Evolutionary conservation across 1,140 invertebrate genomes (phyloP).

Genomic region (Plodia interpunctella): DNA sequence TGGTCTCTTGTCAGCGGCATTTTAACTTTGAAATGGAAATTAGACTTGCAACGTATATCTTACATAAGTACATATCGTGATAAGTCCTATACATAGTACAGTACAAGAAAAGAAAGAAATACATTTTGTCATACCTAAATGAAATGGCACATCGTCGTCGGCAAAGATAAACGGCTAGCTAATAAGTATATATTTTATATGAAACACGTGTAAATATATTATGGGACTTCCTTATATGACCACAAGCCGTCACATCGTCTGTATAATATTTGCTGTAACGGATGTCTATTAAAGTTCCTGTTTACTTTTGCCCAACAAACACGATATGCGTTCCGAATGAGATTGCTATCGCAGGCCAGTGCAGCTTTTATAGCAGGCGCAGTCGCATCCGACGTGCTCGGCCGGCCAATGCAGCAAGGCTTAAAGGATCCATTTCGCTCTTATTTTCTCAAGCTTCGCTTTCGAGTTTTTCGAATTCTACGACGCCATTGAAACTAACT

Average conservation of each 20-base stretch:
- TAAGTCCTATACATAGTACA: neutral
- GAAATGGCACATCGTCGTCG: neutral
- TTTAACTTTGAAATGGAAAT: no score
- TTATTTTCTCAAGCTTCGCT: slow-evolving; percentile 36
- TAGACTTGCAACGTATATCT: neutral
- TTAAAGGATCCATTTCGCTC: slow-evolving; percentile 34
- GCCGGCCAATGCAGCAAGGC: slow-evolving; percentile 17
- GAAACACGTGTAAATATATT: slow-evolving; percentile 6
- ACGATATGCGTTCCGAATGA: slow-evolving; percentile 10
- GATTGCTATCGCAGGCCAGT: slow-evolving; percentile 16
- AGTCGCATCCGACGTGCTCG: neutral
- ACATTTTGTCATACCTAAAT: neutral
- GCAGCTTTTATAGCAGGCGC: neutral
- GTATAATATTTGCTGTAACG: slow-evolving; percentile 15
- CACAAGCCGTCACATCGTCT: neutral
- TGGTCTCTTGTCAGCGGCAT: no score
- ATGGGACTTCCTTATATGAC: slow-evolving; percentile 12
- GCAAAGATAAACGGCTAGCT: neutral
- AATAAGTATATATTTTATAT: neutral
- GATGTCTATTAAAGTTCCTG: slow-evolving; percentile 13
- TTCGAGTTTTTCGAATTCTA: slow-evolving; percentile 34
- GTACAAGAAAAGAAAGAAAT: no score
- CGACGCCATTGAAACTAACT: slow-evolving; percentile 30
- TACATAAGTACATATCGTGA: no score
- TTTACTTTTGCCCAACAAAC: slow-evolving; percentile 7